These are phyloP conservation scores for Platysternon megacephalum DNA, from an alignment of 2,113 vertebrate species.

Conservation along the genomic window DNA sequence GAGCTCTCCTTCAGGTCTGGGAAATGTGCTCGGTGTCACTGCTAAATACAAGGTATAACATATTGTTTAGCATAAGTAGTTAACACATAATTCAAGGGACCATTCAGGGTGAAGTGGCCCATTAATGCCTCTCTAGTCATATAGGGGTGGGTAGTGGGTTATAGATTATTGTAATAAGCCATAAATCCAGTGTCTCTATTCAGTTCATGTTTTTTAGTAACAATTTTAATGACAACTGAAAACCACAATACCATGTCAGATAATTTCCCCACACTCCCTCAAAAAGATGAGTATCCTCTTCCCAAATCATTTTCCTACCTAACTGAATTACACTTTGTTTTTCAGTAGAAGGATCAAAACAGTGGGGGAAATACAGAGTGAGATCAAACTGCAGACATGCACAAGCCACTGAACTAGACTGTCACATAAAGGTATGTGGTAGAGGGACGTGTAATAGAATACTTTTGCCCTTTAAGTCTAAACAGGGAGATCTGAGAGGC, in stretches of 20 bases:
- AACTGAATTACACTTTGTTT: not conserved
- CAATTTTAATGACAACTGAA: not conserved
- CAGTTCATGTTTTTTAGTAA: not conserved
- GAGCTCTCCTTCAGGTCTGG: no score
- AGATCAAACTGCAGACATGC: not conserved
- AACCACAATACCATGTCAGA: no score
- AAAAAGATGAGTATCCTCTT: not conserved
- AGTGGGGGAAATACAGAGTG: not conserved
- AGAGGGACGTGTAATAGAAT: not conserved
- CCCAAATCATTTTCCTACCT: not conserved
- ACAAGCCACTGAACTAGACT: not conserved
- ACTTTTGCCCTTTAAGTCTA: not conserved
- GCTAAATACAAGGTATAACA: no score
- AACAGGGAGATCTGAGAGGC: conserved; percentile 3
- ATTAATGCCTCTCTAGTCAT: no score
- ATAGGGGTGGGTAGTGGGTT: no score
- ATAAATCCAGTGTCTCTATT: no score
- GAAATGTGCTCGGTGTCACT: no score
- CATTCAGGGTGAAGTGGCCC: no score
- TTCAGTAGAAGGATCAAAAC: not conserved
- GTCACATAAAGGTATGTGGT: conserved; percentile 8
- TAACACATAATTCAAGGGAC: no score
- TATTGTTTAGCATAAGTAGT: no score
- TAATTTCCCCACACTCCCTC: not conserved
- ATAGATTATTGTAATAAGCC: no score